phyloP scores from a whole-genome alignment of 2,888 invertebrate species.

The Drosophila ochracea region DNA sequence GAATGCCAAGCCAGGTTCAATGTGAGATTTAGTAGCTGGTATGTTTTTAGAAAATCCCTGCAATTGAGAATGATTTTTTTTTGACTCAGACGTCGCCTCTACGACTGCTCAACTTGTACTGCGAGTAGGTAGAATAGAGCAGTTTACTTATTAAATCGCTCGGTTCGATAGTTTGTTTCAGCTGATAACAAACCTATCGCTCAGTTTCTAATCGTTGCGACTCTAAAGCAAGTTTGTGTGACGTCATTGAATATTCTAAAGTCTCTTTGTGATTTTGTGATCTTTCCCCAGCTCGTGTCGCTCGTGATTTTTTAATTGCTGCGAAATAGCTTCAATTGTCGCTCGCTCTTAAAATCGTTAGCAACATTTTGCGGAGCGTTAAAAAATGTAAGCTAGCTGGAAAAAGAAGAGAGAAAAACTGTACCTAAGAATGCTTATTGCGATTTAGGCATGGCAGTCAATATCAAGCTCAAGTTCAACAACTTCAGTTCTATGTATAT shows the following conservation, averaged over 20 bases:
- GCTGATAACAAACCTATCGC: slow-evolving; percentile 43
- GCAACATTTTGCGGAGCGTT: background rate
- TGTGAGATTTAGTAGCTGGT: slow-evolving; percentile 5
- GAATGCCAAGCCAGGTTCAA: slow-evolving; percentile 11
- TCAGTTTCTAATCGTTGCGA: slow-evolving; percentile 14
- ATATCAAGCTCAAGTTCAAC: background rate
- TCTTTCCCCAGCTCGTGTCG: background rate
- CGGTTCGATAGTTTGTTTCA: slow-evolving; percentile 36
- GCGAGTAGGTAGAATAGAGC: slow-evolving; percentile 18
- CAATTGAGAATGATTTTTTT: background rate
- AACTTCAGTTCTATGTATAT: background rate
- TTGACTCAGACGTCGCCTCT: slow-evolving; percentile 12
- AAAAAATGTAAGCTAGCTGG: too few species aligned
- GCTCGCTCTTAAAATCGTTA: background rate
- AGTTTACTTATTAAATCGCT: slow-evolving; percentile 38
- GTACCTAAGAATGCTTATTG: background rate
- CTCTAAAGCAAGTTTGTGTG: slow-evolving; percentile 2
- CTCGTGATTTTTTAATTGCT: background rate
- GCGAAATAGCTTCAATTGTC: background rate
- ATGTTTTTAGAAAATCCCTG: slow-evolving; percentile 3
- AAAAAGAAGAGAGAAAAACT: background rate
- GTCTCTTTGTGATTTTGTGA: background rate
- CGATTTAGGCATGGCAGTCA: background rate
- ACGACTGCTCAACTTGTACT: slow-evolving; percentile 33
- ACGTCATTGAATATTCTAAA: slow-evolving; percentile 4